Evolutionary conservation across 2,113 vertebrate species (phyloP), one percentile per base, ranked within the genome.

Genomic region (Lampris incognitus): DNA sequence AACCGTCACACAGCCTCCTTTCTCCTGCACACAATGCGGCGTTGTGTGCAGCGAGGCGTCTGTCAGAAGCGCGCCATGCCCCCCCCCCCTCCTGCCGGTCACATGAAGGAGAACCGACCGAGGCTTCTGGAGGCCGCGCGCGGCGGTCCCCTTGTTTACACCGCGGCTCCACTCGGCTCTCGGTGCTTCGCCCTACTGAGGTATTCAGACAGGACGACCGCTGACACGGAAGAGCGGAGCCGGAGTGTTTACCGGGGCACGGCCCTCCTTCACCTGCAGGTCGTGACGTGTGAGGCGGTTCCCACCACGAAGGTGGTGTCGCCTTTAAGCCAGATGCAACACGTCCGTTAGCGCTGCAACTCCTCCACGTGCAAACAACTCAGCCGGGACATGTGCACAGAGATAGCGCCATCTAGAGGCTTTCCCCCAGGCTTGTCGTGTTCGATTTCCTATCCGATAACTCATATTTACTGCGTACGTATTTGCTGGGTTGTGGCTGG

Each of bases 21-120:
- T 93, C 87, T 87, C 88, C 46, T 83, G 50, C 85, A 24, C 74
- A 95, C 92, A 95, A 93, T 87, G 91, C 76, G 44, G 58, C 86
- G 73, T 92, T 95, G 92, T 94, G 65, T 82, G 41, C 52, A 51
- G 44, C 6, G 51, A 84, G 77, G 82, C 61, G 83, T 85, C 87
- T 84, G 87, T 87, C 87, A 75, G 71, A 83, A 60, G 57, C 68
- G 78, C 64, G 78, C 54, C 68, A 71, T 87, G 63, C 55, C 67
- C 48, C 48, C 74, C 86, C 75, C 66, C 64, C 74, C 76, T 83
- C 73, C 48, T 72, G 39, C 41, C 13, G 58, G 89, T 92, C 90
- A 91, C 84, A 91, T 88, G 76, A 66, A 77, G 57, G 24, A 24
- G 24, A 24, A 24, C 24, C 24, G 83, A 84, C 77, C 67, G 74